Base-by-base conservation (phyloP, 2,797 vertebrate genomes). In the Pampus argenteus region DNA sequence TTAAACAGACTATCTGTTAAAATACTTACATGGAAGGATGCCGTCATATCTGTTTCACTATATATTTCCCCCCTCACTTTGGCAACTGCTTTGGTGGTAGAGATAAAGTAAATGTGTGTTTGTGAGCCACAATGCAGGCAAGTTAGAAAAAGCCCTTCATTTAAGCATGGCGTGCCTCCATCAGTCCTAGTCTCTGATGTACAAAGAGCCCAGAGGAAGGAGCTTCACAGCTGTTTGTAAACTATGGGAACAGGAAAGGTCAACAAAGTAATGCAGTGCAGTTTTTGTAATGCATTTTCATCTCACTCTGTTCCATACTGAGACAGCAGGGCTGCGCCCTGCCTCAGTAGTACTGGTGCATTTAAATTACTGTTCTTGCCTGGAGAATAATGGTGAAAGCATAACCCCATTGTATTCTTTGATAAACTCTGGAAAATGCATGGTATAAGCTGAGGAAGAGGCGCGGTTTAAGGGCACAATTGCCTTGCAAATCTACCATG, bases 311-410 rank as follows among this genome's bases (percentile, higher is more conserved):
- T 93, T 93, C 87, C 83, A 82, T 78, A 81, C 85, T 89, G 87
- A 92, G 90, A 91, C 89, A 88, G 90, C 82, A 75, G 84, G 84
- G 84, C 91, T 91, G 88, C 23, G 69, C 88, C 91, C 89, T 84
- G 89, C 90, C 85, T 91, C 88, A 82, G 91, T 88, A 66, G 87
- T 88, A 91, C 86, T 84, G 79, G 86, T 91, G 92, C 91, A 93
- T 94, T 94, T 93, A 94, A 95, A 94, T 94, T 80, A 95, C 90
- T 93, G 92, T 93, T 94, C 92, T 93, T 91, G 94, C 93, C 94
- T 89, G 89, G 86, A 93, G 94, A 93, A 94, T 91, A 94, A 93
- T 94, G 91, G 93, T 88, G 91, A 83, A 92, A 94, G 93, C 93
- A 91, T 93, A 95, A 94, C 92, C 89, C 89, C 78, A 92, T 94